A percentile compares a stretch with the other conserved stretches of the same genome.
These are phyloP conservation scores for Uropetala carovei DNA, from an alignment of 2,888 invertebrate genomes.

Conservation along the genomic window DNA sequence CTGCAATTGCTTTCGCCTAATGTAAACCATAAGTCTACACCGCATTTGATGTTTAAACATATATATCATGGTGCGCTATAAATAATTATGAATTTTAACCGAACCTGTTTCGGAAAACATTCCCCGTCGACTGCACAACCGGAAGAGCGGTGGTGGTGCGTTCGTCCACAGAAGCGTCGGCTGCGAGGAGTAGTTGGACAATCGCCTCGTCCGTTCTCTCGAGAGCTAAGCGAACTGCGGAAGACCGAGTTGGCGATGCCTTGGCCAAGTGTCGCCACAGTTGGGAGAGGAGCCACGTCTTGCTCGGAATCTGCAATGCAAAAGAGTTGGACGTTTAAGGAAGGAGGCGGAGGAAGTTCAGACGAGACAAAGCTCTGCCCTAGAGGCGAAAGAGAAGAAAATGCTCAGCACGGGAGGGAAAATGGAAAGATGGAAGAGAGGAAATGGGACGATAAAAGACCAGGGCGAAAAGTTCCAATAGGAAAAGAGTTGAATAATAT, in stretches of 20 bases:
- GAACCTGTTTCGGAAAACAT: background rate
- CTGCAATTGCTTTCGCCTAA: too few species aligned
- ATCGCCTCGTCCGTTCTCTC: slow-evolving; percentile 66
- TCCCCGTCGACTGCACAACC: background rate
- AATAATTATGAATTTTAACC: background rate
- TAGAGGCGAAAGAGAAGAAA: too few species aligned
- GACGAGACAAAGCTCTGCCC: background rate
- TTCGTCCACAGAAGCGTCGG: slow-evolving; percentile 63
- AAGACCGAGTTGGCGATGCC: slow-evolving; percentile 8
- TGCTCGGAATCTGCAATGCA: slow-evolving; percentile 65
- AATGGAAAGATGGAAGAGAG: background rate
- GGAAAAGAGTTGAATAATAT: too few species aligned
- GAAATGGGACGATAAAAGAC: background rate
- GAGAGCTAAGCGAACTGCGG: slow-evolving; percentile 44
- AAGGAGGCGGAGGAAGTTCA: background rate
- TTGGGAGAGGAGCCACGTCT: slow-evolving; percentile 67
- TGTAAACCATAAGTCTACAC: too few species aligned
- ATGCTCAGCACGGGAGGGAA: too few species aligned
- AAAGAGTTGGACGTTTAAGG: background rate
- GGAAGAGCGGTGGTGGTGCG: slow-evolving; percentile 42
- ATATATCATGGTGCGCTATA: background rate
- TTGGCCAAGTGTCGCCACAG: slow-evolving; percentile 67
- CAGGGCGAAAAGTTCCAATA: too few species aligned
- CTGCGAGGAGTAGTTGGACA: slow-evolving; percentile 66
- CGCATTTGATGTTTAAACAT: too few species aligned